Percentiles rank a stretch among this genome's conserved stretches.
Evolutionary conservation across 1,140 invertebrate species (phyloP).

Genomic region (Mya arenaria): DNA sequence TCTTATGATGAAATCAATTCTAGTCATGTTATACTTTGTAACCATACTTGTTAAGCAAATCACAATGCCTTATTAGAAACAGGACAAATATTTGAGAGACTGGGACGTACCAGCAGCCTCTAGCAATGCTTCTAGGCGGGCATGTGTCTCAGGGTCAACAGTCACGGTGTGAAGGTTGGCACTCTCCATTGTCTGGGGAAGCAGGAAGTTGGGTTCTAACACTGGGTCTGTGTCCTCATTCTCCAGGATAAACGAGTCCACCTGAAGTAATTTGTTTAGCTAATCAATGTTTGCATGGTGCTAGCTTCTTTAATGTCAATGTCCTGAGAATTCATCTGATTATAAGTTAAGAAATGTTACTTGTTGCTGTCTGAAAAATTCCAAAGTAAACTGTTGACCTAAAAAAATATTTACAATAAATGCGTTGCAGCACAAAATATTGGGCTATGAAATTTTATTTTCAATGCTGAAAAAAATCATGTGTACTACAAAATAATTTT

Average conservation of each 20-base stretch:
- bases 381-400: too few species aligned
- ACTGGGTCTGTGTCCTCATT: constrained; percentile 85
- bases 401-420: too few species aligned
- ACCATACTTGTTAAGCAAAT: too few species aligned
- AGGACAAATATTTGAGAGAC: too few species aligned
- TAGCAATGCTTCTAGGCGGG: constrained; percentile 91
- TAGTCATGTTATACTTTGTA: too few species aligned
- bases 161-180: constrained; percentile 82
- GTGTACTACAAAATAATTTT: too few species aligned
- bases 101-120: constrained; percentile 95
- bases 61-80: too few species aligned
- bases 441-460: too few species aligned
- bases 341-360: background rate
- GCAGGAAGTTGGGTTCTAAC: constrained; percentile 89
- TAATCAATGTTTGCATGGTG: background rate
- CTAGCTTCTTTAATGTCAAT: background rate
- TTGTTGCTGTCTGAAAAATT: too few species aligned
- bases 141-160: constrained; percentile 95
- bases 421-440: too few species aligned
- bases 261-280: constrained; percentile 82
- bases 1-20: too few species aligned
- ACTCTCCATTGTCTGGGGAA: constrained; percentile 86
- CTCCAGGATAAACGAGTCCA: constrained; percentile 82
- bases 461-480: too few species aligned
- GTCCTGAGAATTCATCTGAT: background rate